These are phyloP conservation scores for Trachurus trachurus DNA, from an alignment of 2,797 vertebrate genomes.

Conservation along the genomic window DNA sequence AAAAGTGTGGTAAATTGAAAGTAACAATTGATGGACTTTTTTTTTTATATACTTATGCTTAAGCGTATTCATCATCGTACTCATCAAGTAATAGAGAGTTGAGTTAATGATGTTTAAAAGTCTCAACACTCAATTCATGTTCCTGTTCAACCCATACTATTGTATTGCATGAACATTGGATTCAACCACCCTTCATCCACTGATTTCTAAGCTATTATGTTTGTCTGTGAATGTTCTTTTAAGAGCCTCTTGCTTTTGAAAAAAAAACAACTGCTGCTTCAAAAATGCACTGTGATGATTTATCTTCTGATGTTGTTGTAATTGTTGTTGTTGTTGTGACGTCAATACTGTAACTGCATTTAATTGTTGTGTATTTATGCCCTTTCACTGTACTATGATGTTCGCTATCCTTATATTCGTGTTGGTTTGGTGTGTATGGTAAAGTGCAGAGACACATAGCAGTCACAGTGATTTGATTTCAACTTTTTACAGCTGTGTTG, in stretches of 20 bases:
- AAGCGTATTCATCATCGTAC: background rate
- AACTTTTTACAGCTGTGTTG: background rate
- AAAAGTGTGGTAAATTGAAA: background rate
- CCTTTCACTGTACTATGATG: slow-evolving; percentile 24
- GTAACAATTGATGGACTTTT: background rate
- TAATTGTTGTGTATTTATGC: slow-evolving; percentile 29
- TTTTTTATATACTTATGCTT: background rate
- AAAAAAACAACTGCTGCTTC: slow-evolving; percentile 51
- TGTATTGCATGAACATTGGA: slow-evolving; percentile 31
- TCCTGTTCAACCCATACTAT: background rate
- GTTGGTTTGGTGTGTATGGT: slow-evolving; percentile 22
- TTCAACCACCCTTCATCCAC: background rate
- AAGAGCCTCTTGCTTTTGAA: slow-evolving; percentile 30
- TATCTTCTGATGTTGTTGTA: slow-evolving; percentile 11
- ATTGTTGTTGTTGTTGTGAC: slow-evolving; percentile 38
- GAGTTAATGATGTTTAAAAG: background rate
- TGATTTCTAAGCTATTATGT: slow-evolving; percentile 49
- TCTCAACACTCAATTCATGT: background rate
- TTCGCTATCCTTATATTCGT: slow-evolving; percentile 22
- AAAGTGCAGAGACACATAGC: background rate
- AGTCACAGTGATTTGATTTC: background rate
- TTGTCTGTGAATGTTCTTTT: slow-evolving; percentile 49
- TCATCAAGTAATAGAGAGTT: background rate
- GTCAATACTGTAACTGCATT: slow-evolving; percentile 39
- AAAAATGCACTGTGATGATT: slow-evolving; percentile 59